Evolutionary conservation across 2,797 vertebrate genomes (phyloP).

Genomic region (Molossus molossus): DNA sequence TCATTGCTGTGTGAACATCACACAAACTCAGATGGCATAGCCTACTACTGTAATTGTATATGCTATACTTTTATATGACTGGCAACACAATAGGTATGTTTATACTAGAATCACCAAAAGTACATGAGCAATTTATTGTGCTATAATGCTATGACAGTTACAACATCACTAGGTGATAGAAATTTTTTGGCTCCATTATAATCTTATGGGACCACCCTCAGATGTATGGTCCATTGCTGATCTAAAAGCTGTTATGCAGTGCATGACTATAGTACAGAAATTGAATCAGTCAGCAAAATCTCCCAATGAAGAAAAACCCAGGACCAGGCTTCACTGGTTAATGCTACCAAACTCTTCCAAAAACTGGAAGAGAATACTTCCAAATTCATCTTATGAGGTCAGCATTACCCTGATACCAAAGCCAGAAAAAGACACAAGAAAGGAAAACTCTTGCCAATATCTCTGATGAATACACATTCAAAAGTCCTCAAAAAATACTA

Average conservation of each 20-base stretch:
- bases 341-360: neutral
- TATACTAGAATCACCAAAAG: neutral
- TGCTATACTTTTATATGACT: neutral
- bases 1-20: neutral
- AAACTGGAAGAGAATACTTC: neutral
- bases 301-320: neutral
- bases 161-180: neutral
- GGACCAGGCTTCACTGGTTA: neutral
- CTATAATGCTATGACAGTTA: neutral
- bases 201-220: neutral
- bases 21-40: neutral
- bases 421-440: neutral
- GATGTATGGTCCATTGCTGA: neutral
- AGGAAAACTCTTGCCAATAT: neutral
- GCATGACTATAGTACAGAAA: neutral
- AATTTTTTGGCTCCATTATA: neutral
- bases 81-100: neutral
- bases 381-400: neutral
- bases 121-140: neutral
- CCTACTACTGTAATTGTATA: neutral
- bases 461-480: neutral
- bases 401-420: neutral
- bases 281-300: neutral
- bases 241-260: neutral
- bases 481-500: constrained; percentile 13